These are phyloP conservation scores for Calameuta filiformis DNA, from an alignment of 2,888 invertebrate genomes.

Conservation along the genomic window DNA sequence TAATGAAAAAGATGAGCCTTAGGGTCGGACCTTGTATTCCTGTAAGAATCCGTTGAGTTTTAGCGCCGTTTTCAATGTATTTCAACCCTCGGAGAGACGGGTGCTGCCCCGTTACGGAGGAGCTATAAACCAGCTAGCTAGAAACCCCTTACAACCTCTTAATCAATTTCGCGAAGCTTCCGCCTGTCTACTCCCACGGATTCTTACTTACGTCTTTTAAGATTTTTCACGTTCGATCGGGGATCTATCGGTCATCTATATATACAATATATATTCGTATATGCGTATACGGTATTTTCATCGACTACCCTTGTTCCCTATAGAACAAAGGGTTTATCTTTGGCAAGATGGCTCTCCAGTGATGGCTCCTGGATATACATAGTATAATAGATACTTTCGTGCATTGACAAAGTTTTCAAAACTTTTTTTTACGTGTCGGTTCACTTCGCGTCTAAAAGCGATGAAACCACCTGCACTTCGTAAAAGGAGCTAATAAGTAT, in stretches of 20 bases:
- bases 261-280: not conserved
- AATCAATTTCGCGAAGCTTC: constrained; percentile 44
- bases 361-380: not conserved
- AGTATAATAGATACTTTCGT: not conserved
- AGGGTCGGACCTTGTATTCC: not conserved
- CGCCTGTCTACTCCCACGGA: not conserved
- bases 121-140: constrained; percentile 51
- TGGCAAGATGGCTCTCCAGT: not conserved
- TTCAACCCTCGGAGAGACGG: constrained; percentile 40
- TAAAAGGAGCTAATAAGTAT: constrained; percentile 58
- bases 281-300: not conserved
- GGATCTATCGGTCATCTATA: not conserved
- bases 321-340: not conserved
- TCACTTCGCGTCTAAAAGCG: not conserved
- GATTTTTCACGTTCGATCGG: not conserved
- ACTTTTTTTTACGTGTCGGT: constrained; percentile 5
- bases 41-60: not conserved
- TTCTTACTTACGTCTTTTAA: not conserved
- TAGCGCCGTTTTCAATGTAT: constrained; percentile 22
- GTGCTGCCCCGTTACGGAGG: constrained; percentile 64
- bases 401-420: constrained; percentile 12
- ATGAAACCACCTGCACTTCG: constrained; percentile 26
- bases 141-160: constrained; percentile 43
- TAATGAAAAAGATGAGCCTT: not conserved
- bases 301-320: not conserved